A percentile compares a stretch with the other conserved stretches of the same genome.
These are phyloP conservation scores for Siphonodentalium dalli DNA, from an alignment of 2,888 invertebrate genomes.

Conservation along the genomic window DNA sequence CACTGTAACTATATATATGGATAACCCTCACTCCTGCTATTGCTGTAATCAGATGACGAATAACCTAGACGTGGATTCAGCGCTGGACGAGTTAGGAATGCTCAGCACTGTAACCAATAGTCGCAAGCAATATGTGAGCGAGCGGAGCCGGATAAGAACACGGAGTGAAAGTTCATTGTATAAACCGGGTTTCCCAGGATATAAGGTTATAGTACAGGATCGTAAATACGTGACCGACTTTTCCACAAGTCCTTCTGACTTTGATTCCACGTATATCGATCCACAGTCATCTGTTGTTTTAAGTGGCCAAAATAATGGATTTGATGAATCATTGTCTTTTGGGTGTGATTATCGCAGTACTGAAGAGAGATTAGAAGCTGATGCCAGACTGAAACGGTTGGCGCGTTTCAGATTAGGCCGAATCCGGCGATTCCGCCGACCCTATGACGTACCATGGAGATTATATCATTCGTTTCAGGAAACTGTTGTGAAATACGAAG, in stretches of 20 bases:
- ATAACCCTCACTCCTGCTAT: conserved; percentile 32
- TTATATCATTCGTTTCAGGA: conserved; percentile 45
- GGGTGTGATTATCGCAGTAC: conserved; percentile 28
- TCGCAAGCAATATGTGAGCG: conserved; percentile 47
- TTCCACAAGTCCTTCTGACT: conserved; percentile 20
- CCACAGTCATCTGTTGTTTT: conserved; percentile 5
- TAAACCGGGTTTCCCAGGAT: conserved; percentile 20
- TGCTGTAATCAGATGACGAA: conserved; percentile 30
- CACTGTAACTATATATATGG: no score
- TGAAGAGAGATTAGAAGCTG: conserved; percentile 29
- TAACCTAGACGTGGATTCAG: conserved; percentile 53
- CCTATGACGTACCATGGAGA: conserved; percentile 57
- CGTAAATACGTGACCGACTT: conserved; percentile 48
- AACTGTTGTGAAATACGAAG: conserved; percentile 30
- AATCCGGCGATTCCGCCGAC: conserved; percentile 34
- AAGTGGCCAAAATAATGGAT: conserved; percentile 14
- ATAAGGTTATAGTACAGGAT: conserved; percentile 49
- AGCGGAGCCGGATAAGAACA: conserved; percentile 39
- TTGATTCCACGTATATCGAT: conserved; percentile 1
- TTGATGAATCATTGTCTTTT: conserved; percentile 17
- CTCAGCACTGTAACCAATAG: conserved; percentile 56
- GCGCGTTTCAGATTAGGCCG: conserved; percentile 32
- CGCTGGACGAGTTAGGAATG: conserved; percentile 60
- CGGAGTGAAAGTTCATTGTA: conserved; percentile 35
- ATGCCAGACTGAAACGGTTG: conserved; percentile 27